phyloP scores from a whole-genome alignment of 2,113 vertebrate species.

The Nannobrachium achirus region DNA sequence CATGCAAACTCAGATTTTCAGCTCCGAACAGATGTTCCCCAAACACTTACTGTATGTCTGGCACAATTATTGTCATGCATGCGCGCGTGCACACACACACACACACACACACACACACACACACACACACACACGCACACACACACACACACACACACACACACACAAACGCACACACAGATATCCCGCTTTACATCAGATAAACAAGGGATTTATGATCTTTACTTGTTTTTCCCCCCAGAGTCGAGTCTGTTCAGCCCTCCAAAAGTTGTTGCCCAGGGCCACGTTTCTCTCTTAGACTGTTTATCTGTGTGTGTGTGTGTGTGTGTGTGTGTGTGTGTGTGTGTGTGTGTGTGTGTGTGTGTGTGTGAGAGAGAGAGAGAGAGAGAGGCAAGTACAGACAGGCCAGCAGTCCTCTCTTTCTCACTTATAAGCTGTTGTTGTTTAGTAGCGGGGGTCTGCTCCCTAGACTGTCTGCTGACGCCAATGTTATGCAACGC shows the following conservation, averaged over 20 bases:
- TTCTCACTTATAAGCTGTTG: constrained; percentile 16
- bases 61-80: too few species aligned
- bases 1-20: too few species aligned
- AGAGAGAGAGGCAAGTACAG: constrained; percentile 38
- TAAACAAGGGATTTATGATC: too few species aligned
- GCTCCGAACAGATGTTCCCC: too few species aligned
- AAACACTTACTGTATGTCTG: background rate
- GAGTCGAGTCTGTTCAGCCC: constrained; percentile 8
- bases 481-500: background rate
- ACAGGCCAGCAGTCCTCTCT: constrained; percentile 29
- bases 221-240: constrained; percentile 9
- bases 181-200: too few species aligned
- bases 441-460: constrained; percentile 10
- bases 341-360: constrained; percentile 24
- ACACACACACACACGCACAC: background rate
- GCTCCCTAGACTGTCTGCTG: background rate
- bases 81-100: background rate
- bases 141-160: background rate
- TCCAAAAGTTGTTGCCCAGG: constrained; percentile 6
- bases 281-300: constrained; percentile 31
- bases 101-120: background rate
- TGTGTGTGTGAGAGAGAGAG: constrained; percentile 13
- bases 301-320: constrained; percentile 7
- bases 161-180: background rate
- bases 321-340: constrained; percentile 8